Evolutionary conservation across 2,113 vertebrate genomes (phyloP), one percentile per base, ranked within the genome.

Genomic region (Phainopepla nitens): DNA sequence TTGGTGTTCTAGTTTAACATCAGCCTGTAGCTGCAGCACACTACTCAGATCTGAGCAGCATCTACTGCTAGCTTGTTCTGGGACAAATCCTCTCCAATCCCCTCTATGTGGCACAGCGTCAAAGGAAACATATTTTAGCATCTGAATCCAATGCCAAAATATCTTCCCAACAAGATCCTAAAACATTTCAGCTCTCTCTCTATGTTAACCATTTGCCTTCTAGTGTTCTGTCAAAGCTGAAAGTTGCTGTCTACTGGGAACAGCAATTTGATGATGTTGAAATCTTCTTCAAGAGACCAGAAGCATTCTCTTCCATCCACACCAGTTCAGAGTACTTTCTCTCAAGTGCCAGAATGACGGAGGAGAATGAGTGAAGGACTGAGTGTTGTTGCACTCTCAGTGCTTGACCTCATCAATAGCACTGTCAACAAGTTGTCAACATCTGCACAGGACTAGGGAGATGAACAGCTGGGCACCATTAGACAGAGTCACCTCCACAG

Each of bases 271-370:
- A 24, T 29, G 41, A 87, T 42, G 45, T 9, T 65, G 8, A 84
- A 84, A 15, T 66, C 41, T 60, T 56, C 61, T 68, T 75, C 17
- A 22, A 36, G 44, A 64, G 49, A 47, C 78, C 66, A 64, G 87
- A 76, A 62, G 35, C 11, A 1, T 53, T 7, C 15, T 79, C 41
- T 82, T 50, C 42, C 73, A 33, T 44, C 36, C 64, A 66, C 51
- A 14, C 10, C 53, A 57, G 39, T n/a, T 50, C 36, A 18, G 49
- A 73, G 22, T 35, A 39, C 25, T 75, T 62, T 36, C 33, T 90
- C 60, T 92, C 65, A 71, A 64, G 49, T 35, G 47, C 33, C 2
- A 3, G 35, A 27, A 31, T 47, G 47, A 45, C 0, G 0, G 54
- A 68, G 56, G 27, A 81, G 64, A 61, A 73, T 31, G 41, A 61